Evolutionary conservation across 2,888 invertebrate genomes (phyloP).

Genomic region (Tortrix viridana): DNA sequence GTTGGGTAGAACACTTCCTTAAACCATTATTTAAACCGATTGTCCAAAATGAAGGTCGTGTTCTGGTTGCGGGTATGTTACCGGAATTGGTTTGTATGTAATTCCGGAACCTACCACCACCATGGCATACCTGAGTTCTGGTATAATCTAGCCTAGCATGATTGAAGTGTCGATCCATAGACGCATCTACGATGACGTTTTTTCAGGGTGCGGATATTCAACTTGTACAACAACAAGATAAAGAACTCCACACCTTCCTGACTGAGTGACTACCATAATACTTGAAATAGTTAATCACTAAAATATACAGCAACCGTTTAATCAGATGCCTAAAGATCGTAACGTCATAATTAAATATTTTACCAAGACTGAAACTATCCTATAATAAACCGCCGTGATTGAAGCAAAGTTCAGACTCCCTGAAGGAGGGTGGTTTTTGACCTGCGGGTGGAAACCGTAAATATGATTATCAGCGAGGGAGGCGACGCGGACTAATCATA

Average conservation of each 20-base stretch:
- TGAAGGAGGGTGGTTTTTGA: constrained; percentile 42
- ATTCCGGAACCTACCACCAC: too few species aligned
- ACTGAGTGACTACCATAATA: too few species aligned
- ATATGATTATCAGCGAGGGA: constrained; percentile 83
- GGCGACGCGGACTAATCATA: constrained; percentile 83
- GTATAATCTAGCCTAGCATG: background rate
- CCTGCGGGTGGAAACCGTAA: constrained; percentile 68
- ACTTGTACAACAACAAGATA: too few species aligned
- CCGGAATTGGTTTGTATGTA: too few species aligned
- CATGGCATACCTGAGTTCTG: too few species aligned
- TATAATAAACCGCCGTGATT: constrained; percentile 42
- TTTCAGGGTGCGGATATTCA: too few species aligned
- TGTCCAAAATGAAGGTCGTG: too few species aligned
- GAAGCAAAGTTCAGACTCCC: constrained; percentile 47
- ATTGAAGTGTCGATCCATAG: background rate
- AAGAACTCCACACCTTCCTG: too few species aligned
- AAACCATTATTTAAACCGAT: background rate
- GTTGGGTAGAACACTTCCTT: too few species aligned
- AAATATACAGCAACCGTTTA: too few species aligned
- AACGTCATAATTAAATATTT: background rate
- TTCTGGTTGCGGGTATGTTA: too few species aligned
- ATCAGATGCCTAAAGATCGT: background rate
- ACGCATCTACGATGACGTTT: background rate
- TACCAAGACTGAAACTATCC: constrained; percentile 24
- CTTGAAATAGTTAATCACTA: too few species aligned